Conservation (phyloP, 2,113 vertebrate genomes). For the Eurystomus gularis region DNA sequence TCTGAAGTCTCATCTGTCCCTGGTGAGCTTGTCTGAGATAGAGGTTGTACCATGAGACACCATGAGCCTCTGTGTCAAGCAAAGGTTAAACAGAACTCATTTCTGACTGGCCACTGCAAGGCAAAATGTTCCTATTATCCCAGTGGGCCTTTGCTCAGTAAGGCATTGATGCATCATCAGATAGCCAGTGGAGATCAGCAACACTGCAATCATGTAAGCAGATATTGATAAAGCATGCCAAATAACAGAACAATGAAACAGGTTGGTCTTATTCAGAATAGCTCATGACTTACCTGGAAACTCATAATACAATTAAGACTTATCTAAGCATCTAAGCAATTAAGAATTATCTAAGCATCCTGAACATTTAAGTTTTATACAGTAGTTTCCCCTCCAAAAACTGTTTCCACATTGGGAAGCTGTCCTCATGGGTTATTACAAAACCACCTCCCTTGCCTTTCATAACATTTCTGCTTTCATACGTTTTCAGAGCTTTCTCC, state of each 20-base stretch:
- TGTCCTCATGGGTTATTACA: neutral
- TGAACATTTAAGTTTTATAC: neutral
- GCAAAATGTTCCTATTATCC: neutral
- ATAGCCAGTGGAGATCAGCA: neutral
- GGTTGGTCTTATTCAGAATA: neutral
- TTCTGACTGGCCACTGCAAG: neutral
- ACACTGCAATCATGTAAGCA: neutral
- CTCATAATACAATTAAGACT: neutral
- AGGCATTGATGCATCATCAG: rapidly evolving
- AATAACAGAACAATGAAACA: neutral
- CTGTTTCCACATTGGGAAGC: neutral
- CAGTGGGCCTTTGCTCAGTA: neutral
- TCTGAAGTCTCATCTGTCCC: neutral
- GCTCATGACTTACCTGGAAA: neutral
- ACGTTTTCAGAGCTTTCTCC: neutral
- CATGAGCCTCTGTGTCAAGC: neutral
- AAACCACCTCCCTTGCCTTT: neutral
- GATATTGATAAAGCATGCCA: neutral
- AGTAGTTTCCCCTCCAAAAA: neutral
- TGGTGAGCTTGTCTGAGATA: neutral
- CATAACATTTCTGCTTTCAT: neutral
- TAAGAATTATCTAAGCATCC: neutral
- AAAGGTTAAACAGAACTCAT: neutral
- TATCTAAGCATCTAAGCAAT: neutral
- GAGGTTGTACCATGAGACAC: neutral